phyloP scores from a whole-genome alignment of 2,113 vertebrate genomes.

The Gobius niger region DNA sequence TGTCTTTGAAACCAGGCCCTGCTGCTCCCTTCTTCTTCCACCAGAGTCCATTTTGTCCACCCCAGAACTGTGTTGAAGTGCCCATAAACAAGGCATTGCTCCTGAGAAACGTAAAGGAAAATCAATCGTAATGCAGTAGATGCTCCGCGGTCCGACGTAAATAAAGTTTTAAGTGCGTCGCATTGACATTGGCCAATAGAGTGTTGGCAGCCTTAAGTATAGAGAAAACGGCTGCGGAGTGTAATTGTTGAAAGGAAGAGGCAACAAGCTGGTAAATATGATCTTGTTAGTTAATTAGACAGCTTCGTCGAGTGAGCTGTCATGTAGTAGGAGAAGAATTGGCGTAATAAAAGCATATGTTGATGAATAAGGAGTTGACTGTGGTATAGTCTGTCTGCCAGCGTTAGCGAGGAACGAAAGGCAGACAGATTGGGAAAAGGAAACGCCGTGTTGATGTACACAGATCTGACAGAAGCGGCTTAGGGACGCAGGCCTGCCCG shows the following conservation, averaged over 20 bases:
- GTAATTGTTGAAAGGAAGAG: conserved; percentile 2
- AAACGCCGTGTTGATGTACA: conserved; percentile 37
- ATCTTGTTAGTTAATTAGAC: conserved; percentile 9
- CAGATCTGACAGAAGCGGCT: conserved; percentile 60
- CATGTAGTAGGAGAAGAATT: neutral
- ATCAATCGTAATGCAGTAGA: conserved; percentile 41
- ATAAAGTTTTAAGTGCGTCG: conserved; percentile 16
- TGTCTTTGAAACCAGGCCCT: conserved; percentile 22
- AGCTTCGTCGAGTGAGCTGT: conserved; percentile 3
- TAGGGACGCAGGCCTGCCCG: conserved; percentile 59
- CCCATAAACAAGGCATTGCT: conserved; percentile 46
- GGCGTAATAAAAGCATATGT: conserved; percentile 4
- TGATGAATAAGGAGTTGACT: conserved; percentile 14
- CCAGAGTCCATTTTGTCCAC: conserved; percentile 29
- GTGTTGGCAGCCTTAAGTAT: neutral
- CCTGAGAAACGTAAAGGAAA: conserved; percentile 34
- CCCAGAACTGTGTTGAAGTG: conserved; percentile 44
- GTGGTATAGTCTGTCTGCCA: conserved; percentile 34
- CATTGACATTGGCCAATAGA: neutral
- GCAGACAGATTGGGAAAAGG: conserved; percentile 24
- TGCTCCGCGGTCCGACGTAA: conserved; percentile 22
- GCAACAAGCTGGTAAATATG: conserved; percentile 5
- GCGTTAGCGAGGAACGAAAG: conserved; percentile 41
- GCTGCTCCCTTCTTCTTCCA: neutral
- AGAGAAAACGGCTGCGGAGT: neutral